Conservation (phyloP, 2,113 vertebrate species). For the Chrysemys picta region DNA sequence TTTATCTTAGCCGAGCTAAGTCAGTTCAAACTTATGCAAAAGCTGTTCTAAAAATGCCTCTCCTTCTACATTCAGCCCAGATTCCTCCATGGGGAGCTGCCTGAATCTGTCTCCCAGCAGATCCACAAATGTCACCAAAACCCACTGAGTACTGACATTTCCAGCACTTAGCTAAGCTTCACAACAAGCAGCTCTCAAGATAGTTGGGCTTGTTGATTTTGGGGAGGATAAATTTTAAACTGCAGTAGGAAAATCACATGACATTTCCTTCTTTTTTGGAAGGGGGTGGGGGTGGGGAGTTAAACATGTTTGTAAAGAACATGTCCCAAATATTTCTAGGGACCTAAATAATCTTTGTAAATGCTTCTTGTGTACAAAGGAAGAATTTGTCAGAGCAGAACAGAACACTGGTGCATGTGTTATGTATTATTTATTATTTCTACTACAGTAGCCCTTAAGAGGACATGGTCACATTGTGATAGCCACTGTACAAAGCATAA, state of each 20-base stretch:
- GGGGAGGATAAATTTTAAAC: not conserved
- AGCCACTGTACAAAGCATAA: not conserved
- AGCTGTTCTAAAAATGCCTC: not conserved
- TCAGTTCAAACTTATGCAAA: not conserved
- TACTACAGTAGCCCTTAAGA: not conserved
- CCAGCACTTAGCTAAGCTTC: not conserved
- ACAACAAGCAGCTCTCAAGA: not conserved
- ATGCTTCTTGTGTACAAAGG: not conserved
- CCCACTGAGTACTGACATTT: slow-evolving; percentile 29
- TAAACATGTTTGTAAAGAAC: not conserved
- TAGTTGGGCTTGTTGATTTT: not conserved
- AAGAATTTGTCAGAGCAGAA: not conserved
- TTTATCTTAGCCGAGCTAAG: slow-evolving; percentile 16
- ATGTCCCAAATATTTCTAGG: not conserved
- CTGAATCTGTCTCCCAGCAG: not conserved
- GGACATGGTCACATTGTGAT: not conserved
- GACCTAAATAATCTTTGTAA: not conserved
- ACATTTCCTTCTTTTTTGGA: not conserved
- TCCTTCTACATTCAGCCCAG: not conserved
- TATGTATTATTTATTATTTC: not conserved
- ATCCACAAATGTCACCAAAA: slow-evolving; percentile 34
- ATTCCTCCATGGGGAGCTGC: not conserved
- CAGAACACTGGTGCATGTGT: not conserved
- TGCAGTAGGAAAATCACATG: fast-evolving
- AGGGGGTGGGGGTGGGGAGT: too few relatives aligned